A percentile compares a stretch with the other conserved stretches of the same genome.
These are phyloP conservation scores for Caenorhabditis doughertyi DNA, from an alignment of 2,888 invertebrate species.

Conservation along the genomic window DNA sequence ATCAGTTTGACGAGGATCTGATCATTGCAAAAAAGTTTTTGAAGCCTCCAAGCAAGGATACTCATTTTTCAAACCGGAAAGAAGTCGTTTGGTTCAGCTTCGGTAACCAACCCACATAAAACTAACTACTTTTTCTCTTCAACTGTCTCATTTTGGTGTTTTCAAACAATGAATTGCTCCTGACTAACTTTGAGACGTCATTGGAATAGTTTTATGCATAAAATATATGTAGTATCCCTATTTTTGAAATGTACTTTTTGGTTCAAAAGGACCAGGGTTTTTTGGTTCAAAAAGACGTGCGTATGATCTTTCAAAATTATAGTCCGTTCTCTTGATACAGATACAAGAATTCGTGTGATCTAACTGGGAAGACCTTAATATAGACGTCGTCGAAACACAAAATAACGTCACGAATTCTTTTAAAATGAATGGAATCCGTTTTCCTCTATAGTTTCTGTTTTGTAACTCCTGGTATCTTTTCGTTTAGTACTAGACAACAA, in stretches of 20 bases:
- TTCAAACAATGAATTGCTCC: conserved; percentile 15
- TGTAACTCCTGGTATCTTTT: conserved; percentile 13
- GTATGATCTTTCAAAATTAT: background rate
- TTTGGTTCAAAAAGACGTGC: conserved; percentile 2
- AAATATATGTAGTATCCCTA: conserved; percentile 5
- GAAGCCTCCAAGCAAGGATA: background rate
- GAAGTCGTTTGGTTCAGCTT: conserved; percentile 39
- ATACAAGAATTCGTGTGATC: conserved; percentile 13
- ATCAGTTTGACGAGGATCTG: background rate
- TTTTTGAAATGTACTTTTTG: background rate
- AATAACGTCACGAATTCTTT: conserved; percentile 42
- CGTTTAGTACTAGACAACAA: background rate
- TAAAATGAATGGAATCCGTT: conserved; percentile 60
- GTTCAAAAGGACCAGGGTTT: background rate
- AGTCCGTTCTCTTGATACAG: background rate
- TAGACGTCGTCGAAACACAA: conserved; percentile 4
- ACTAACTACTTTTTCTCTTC: conserved; percentile 42
- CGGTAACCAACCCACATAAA: conserved; percentile 51
- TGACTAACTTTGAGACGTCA: conserved; percentile 8
- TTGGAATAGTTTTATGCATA: conserved; percentile 18
- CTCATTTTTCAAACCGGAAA: conserved; percentile 42
- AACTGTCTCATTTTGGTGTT: conserved; percentile 43
- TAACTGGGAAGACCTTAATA: conserved; percentile 18
- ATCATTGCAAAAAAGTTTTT: conserved; percentile 15
- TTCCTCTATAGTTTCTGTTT: conserved; percentile 50